phyloP scores from a whole-genome alignment of 2,113 vertebrate genomes.

The Lynx canadensis region DNA sequence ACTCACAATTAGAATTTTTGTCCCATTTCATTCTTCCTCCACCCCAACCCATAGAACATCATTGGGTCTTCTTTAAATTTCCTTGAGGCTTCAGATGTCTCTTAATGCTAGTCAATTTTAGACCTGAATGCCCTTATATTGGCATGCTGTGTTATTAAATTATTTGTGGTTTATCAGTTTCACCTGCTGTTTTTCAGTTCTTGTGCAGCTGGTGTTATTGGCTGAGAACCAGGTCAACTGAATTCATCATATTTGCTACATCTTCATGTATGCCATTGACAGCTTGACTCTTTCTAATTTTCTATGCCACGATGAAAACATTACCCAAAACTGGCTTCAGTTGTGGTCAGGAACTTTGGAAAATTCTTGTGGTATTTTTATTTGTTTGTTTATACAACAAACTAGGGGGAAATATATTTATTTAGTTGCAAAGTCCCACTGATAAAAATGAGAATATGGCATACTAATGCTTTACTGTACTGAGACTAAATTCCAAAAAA shows the following conservation, averaged over 20 bases:
- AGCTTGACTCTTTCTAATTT: background rate
- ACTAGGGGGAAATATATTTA: background rate
- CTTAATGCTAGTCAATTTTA: background rate
- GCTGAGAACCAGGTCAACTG: background rate
- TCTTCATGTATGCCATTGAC: background rate
- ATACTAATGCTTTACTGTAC: background rate
- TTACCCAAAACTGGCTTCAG: background rate
- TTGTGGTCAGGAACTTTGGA: background rate
- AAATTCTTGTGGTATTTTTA: background rate
- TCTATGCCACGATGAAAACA: background rate
- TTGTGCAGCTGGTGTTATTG: constrained; percentile 22
- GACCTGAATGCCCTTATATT: background rate
- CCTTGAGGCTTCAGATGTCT: background rate
- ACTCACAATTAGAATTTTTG: background rate
- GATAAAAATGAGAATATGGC: background rate
- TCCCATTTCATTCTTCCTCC: background rate
- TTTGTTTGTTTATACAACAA: background rate
- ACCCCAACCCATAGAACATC: background rate
- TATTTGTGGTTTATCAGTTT: background rate
- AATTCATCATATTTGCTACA: background rate
- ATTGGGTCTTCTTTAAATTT: background rate
- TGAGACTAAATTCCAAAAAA: background rate
- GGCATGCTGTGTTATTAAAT: background rate
- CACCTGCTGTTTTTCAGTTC: background rate
- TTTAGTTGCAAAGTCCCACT: background rate